Evolutionary conservation across 2,888 invertebrate genomes (phyloP), one percentile per base, ranked within the genome.

Genomic region (Drosophila ezoana): DNA sequence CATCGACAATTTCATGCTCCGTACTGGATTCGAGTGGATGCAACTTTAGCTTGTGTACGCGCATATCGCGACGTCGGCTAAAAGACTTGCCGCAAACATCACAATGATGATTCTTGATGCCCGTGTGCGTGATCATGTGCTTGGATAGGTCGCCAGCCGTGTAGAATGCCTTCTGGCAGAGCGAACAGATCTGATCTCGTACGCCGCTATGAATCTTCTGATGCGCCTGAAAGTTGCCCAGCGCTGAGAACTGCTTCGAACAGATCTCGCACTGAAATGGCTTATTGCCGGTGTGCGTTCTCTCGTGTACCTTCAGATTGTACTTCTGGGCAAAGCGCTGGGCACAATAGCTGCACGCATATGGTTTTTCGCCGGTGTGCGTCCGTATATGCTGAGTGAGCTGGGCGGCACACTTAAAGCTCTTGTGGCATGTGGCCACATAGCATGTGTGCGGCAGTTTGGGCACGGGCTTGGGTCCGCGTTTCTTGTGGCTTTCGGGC

Each of bases 221-320:
- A 87, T 95, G 95, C 1, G 94, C 94, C 72, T 94, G 94, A 67
- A 95, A 93, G 85, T 94, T 94, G 0, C 94, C 94, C 84, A 94
- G 92, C 0, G 94, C 94, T 0, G 94, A 93, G 89, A 94, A 95
- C 75, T 93, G 93, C 89, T 94, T 94, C 54, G 94, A 94, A 89
- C 94, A 94, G 8, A 94, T 93, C 88, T 94, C 94, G 90, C 94
- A 95, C 67, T 94, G 94, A 76, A 94, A 94, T 0, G 94, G 94
- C 63, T 93, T 93, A 53, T 94, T 94, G 0, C 92, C 92, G 0
- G 94, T 94, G 69, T 94, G 94, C 1, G 93, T 92, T 3, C 94
- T 91, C 18, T 94, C 90, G 76, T 95, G 94, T 68, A 94, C 94
- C 4, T 94, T 93, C 0, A 94, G 91, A 82, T 94, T 94, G 79